Percentiles rank a stretch among this genome's conserved stretches.
Conservation (phyloP, 2,797 vertebrate genomes). For the Pangasius macronema region DNA sequence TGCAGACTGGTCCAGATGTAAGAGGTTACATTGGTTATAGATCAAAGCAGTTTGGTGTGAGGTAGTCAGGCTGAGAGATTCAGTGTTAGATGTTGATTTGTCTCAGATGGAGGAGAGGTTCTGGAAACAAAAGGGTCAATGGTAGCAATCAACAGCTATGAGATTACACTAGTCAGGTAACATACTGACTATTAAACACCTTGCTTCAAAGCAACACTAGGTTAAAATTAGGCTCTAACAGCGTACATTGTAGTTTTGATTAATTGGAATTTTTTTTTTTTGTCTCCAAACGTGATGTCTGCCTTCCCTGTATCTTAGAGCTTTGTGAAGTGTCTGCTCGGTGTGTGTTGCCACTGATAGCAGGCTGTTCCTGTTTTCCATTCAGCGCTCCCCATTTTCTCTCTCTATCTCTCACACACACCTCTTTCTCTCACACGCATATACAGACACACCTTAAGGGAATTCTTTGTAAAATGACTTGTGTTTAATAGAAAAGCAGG, state of each 20-base stretch:
- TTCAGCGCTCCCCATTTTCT: not conserved
- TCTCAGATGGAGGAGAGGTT: not conserved
- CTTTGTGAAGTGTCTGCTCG: not conserved
- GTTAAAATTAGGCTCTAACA: slow-evolving; percentile 6
- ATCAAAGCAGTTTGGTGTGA: not conserved
- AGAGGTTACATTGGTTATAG: not conserved
- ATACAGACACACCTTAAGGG: not conserved
- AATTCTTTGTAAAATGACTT: not conserved
- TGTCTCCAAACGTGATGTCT: not conserved
- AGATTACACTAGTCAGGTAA: not conserved
- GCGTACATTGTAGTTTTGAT: not conserved
- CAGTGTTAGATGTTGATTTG: not conserved
- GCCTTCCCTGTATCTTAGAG: not conserved
- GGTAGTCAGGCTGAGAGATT: slow-evolving; percentile 2
- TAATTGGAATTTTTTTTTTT: not conserved
- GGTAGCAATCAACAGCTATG: not conserved
- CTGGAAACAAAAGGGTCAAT: not conserved
- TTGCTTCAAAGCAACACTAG: not conserved
- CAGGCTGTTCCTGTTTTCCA: not conserved
- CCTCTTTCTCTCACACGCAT: not conserved
- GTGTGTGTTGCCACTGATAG: not conserved
- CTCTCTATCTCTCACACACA: not conserved
- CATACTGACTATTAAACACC: not conserved
- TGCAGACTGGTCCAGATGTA: not conserved
- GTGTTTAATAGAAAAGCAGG: not conserved